These are phyloP conservation scores for Minunthozetes semirufus DNA, from an alignment of 2,888 invertebrate species.

Conservation along the genomic window DNA sequence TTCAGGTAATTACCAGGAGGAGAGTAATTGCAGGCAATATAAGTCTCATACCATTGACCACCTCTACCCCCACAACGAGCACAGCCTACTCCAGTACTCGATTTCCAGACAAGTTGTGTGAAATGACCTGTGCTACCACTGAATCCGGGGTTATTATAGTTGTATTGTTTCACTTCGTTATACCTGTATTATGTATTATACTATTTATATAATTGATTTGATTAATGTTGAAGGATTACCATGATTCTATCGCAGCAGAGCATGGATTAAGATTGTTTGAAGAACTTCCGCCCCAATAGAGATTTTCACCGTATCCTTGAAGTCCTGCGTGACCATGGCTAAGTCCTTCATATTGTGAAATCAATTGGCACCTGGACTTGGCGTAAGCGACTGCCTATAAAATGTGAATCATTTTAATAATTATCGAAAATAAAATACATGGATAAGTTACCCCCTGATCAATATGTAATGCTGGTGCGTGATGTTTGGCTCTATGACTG, in stretches of 20 bases:
- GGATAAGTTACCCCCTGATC: neutral
- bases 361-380: constrained; percentile 1
- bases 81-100: constrained; percentile 18
- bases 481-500: neutral
- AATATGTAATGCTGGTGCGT: neutral
- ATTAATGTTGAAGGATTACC: neutral
- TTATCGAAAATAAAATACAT: neutral
- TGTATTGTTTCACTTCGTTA: constrained; percentile 16
- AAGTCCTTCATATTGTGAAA: neutral
- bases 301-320: neutral
- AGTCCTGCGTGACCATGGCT: neutral
- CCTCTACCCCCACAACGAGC: constrained; percentile 6
- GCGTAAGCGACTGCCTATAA: neutral
- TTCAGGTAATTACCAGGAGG: neutral
- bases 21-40: neutral
- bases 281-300: neutral
- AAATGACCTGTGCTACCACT: constrained; percentile 15
- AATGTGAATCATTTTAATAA: neutral
- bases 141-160: neutral
- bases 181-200: constrained; percentile 11
- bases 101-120: constrained; percentile 30
- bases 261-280: neutral
- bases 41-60: neutral
- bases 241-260: neutral
- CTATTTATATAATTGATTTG: neutral